Evolutionary conservation across 2,888 invertebrate species (phyloP), one percentile per base, ranked within the genome.

Genomic region (Volucella inanis): DNA sequence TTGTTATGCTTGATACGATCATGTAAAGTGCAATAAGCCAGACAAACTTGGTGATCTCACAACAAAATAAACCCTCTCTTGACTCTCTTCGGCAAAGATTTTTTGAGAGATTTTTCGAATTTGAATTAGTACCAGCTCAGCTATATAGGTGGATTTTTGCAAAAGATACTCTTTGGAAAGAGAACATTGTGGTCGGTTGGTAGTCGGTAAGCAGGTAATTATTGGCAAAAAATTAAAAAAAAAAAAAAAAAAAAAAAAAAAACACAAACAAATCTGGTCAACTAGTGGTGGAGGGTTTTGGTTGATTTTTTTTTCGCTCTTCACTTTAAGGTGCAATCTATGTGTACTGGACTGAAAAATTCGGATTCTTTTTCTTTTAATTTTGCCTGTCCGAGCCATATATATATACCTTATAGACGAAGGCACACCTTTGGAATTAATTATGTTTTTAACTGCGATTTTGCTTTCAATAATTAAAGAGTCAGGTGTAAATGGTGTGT

Each of bases 21-120:
- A 31, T 31, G 67, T 81, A 85, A 81, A 85, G 67, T 85, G 85
- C 85, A 85, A 14, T 45, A 50, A 80, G 71, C 57, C 64, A 57
- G 31, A 55, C 55, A 55, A 12, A 18, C 9, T 41, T 39, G 39
- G 11, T 15, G 38, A 11, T 31, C 9, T 31, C 31, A 4, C 22
- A 9, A 2, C 22, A n/a, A 12, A 11, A 4, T n/a, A 10, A 14
- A 64, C 79, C 50, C 79, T 84, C 79, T 74, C 79, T 59, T n/a
- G 31, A 45, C 18, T 78, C 83, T 74, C 79, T 84, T 65, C 39
- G 31, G 38, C 54, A 3, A 31, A 31, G 31, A 10, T 47, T 11
- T 57, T 18, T 43, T 61, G 45, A 55, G 22, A 11, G 43, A 43
- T 45, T 10, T 22, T n/a, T 18, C 11, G n/a, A 74, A 54, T 55